Conservation (phyloP, 2,888 invertebrate genomes). For the Lasioglossum zephyrum region DNA sequence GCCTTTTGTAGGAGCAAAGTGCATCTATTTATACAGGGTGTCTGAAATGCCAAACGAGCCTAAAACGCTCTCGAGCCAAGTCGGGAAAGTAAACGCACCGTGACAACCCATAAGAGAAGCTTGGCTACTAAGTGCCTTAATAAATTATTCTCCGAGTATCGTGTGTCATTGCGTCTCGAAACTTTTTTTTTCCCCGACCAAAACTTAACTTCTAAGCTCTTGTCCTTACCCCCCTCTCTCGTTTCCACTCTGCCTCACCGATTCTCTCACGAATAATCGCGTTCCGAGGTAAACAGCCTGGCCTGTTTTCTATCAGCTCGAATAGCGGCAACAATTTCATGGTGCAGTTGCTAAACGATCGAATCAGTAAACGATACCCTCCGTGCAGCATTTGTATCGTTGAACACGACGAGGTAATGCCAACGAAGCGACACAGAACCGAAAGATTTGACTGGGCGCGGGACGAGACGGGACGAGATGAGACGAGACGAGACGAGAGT, state of each 20-base stretch:
- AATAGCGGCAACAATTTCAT: background rate
- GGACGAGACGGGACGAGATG: constrained; percentile 36
- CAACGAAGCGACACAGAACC: constrained; percentile 52
- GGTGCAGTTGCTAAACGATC: background rate
- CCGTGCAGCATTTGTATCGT: constrained; percentile 35
- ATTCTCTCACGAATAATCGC: background rate
- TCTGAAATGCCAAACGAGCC: constrained; percentile 82
- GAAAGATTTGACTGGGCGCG: background rate
- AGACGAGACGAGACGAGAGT: constrained; percentile 45
- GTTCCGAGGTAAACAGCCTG: background rate
- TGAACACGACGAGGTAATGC: constrained; percentile 59
- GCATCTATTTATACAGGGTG: constrained; percentile 83
- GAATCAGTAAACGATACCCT: background rate
- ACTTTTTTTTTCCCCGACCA: constrained; percentile 25
- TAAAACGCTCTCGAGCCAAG: constrained; percentile 78
- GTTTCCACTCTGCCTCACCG: background rate
- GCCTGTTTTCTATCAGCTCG: background rate
- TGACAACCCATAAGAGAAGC: constrained; percentile 77
- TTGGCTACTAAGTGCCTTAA: constrained; percentile 81
- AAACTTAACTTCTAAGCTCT: constrained; percentile 12
- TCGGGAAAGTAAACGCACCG: constrained; percentile 80
- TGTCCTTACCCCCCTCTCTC: background rate
- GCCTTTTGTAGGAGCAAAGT: constrained; percentile 82
- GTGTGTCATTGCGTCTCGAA: constrained; percentile 49
- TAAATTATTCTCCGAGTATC: constrained; percentile 79